These are phyloP conservation scores for Cephus pulcher DNA, from an alignment of 2,888 invertebrate species.

Conservation along the genomic window DNA sequence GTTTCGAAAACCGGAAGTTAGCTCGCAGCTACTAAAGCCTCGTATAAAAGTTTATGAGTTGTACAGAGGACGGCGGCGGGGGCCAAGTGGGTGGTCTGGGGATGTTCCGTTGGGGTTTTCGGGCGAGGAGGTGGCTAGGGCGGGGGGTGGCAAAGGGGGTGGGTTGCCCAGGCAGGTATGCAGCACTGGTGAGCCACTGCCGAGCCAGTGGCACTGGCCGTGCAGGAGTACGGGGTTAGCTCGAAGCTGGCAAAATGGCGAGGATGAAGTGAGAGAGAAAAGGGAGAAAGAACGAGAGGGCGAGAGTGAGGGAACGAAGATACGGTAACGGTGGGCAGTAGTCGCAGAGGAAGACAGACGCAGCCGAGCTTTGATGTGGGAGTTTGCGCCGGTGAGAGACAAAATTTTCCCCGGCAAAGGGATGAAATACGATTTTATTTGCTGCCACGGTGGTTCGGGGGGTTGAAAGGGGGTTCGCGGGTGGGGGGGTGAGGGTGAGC, in stretches of 20 bases:
- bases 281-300: constrained; percentile 20
- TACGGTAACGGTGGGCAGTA: constrained; percentile 26
- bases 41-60: constrained; percentile 61
- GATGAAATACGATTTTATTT: constrained; percentile 66
- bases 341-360: constrained; percentile 58
- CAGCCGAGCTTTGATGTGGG: constrained; percentile 63
- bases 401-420: constrained; percentile 61
- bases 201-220: background rate
- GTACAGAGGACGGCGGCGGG: constrained; percentile 13
- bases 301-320: constrained; percentile 32
- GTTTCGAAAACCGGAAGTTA: constrained; percentile 56
- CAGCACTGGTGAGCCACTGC: background rate
- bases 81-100: constrained; percentile 40
- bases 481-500: constrained; percentile 37
- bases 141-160: constrained; percentile 24
- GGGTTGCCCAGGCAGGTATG: constrained; percentile 9
- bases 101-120: constrained; percentile 33
- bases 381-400: constrained; percentile 55
- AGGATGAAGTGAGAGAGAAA: constrained; percentile 17
- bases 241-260: constrained; percentile 22
- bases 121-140: constrained; percentile 36
- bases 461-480: constrained; percentile 19
- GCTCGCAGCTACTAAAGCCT: constrained; percentile 58
- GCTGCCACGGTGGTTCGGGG: constrained; percentile 49
- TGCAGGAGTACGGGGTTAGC: constrained; percentile 18